Conservation (phyloP, 1,140 invertebrate species). For the Chymomyza costata region DNA sequence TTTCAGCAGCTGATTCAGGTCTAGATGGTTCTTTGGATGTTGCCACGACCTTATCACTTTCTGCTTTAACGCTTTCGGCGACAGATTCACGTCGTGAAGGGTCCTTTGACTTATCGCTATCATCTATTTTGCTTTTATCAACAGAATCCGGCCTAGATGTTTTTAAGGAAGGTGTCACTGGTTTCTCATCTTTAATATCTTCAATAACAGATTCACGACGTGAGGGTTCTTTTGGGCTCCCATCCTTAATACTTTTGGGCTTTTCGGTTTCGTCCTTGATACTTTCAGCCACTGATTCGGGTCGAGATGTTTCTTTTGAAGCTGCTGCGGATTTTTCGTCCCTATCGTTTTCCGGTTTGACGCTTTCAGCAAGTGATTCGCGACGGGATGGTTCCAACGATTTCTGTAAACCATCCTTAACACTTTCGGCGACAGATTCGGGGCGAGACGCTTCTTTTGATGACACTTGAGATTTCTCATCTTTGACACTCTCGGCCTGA, state of each 20-base stretch:
- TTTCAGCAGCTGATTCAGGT: slow-evolving; percentile 3
- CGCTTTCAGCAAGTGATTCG: slow-evolving; percentile 16
- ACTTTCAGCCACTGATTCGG: slow-evolving; percentile 7
- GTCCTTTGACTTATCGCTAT: slow-evolving; percentile 8
- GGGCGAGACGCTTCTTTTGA: slow-evolving; percentile 21
- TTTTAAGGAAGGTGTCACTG: slow-evolving; percentile 11
- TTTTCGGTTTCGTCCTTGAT: slow-evolving; percentile 8
- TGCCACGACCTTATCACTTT: slow-evolving; percentile 18
- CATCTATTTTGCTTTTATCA: slow-evolving; percentile 19
- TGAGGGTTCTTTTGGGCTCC: slow-evolving; percentile 25
- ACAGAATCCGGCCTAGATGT: slow-evolving; percentile 26
- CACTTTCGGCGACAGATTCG: slow-evolving; percentile 11
- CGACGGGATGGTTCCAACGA: slow-evolving; percentile 12
- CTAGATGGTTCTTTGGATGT: slow-evolving; percentile 11
- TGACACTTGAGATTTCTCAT: slow-evolving; percentile 17
- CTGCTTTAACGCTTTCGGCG: slow-evolving; percentile 4
- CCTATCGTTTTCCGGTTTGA: slow-evolving; percentile 1
- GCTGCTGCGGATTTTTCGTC: not conserved
- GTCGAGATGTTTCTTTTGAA: slow-evolving; percentile 6
- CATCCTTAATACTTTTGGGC: slow-evolving; percentile 1
- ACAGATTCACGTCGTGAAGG: slow-evolving; percentile 9
- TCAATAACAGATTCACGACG: slow-evolving; percentile 6
- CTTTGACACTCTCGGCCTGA: slow-evolving; percentile 12
- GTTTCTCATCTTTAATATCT: slow-evolving; percentile 19
- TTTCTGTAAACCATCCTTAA: not conserved